These are phyloP conservation scores for Formica selysi DNA, from an alignment of 1,140 invertebrate species.

Conservation along the genomic window DNA sequence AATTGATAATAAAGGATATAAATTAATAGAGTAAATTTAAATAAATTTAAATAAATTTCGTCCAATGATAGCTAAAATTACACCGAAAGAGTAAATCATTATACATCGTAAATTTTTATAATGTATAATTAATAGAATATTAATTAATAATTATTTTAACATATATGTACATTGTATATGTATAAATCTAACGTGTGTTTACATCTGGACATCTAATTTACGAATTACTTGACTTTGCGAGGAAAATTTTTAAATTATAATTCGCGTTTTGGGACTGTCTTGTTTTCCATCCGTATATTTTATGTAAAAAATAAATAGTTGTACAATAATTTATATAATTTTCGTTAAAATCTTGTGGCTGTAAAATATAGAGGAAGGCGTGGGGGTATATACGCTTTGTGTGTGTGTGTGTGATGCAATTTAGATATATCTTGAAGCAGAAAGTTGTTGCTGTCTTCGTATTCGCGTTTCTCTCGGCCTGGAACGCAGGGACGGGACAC, in stretches of 20 bases:
- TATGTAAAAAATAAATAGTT: slow-evolving; percentile 18
- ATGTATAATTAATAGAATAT: slow-evolving; percentile 81
- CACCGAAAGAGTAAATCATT: slow-evolving; percentile 56
- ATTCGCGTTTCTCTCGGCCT: slow-evolving; percentile 38
- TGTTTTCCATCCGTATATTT: background rate
- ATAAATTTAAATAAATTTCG: slow-evolving; percentile 56
- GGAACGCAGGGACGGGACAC: slow-evolving; percentile 48
- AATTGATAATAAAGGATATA: slow-evolving; percentile 64
- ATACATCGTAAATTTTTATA: slow-evolving; percentile 69
- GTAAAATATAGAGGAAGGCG: slow-evolving; percentile 11
- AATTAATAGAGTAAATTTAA: slow-evolving; percentile 63
- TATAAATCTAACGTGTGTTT: slow-evolving; percentile 56
- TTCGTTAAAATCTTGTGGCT: background rate
- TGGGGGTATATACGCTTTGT: background rate
- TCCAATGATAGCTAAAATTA: slow-evolving; percentile 46
- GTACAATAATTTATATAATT: background rate
- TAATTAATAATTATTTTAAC: slow-evolving; percentile 80
- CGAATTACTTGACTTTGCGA: slow-evolving; percentile 25
- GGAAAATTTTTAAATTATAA: slow-evolving; percentile 29
- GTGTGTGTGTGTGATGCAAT: background rate
- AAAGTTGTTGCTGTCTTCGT: slow-evolving; percentile 33
- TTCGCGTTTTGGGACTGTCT: background rate
- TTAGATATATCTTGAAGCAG: slow-evolving; percentile 17
- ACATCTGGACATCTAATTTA: slow-evolving; percentile 37
- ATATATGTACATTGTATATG: slow-evolving; percentile 31